These are phyloP conservation scores for Saturnia pavonia DNA, from an alignment of 2,888 invertebrate genomes.

Conservation along the genomic window DNA sequence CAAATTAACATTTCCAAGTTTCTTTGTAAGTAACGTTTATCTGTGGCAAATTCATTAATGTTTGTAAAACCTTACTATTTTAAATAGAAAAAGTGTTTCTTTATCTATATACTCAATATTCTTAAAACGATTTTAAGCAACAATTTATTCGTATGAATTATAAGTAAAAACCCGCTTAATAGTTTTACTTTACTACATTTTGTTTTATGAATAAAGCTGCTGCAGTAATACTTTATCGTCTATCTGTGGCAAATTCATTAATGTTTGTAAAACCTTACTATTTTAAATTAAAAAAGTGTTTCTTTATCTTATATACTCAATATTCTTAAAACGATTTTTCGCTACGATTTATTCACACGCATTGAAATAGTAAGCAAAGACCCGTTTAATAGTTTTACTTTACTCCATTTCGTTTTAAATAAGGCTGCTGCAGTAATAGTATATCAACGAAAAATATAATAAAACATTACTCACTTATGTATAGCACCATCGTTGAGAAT, in stretches of 20 bases:
- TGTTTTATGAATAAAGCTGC: no score
- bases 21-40: no score
- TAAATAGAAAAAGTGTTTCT: neutral
- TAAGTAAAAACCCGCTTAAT: neutral
- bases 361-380: neutral
- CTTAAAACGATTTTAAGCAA: neutral
- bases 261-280: neutral
- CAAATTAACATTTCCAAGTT: no score
- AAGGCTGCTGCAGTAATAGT: no score
- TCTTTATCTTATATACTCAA: neutral
- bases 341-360: neutral
- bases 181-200: no score
- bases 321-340: neutral
- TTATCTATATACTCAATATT: neutral
- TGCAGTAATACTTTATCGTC: neutral
- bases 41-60: neutral
- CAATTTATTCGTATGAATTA: neutral
- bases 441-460: neutral
- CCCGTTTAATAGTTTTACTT: neutral
- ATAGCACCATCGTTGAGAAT: conserved; percentile 95
- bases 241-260: neutral
- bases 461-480: conserved; percentile 87
- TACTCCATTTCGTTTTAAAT: no score
- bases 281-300: neutral
- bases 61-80: neutral